Evolutionary conservation across 1,140 invertebrate species (phyloP).

Genomic region (Neodiprion fabricii): DNA sequence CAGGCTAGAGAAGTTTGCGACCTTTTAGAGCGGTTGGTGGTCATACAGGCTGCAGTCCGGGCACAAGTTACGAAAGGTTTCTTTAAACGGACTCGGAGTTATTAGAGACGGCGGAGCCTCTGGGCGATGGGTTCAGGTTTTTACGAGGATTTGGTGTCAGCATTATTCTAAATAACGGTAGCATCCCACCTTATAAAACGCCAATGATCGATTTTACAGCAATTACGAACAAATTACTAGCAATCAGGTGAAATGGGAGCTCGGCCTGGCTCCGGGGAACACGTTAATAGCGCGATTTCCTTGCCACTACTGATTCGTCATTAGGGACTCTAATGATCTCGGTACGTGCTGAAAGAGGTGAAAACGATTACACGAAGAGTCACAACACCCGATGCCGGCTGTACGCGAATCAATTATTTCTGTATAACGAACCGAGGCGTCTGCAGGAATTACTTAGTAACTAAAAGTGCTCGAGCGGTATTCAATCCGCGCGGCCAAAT

Average conservation of each 20-base stretch:
- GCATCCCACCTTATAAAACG: slow-evolving; percentile 7
- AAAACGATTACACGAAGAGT: slow-evolving; percentile 1
- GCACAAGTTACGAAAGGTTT: too few species aligned
- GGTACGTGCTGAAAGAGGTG: slow-evolving; percentile 43
- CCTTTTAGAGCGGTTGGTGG: not conserved
- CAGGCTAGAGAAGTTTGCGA: not conserved
- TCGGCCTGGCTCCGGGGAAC: slow-evolving; percentile 44
- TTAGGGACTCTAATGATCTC: slow-evolving; percentile 35
- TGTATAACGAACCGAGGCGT: not conserved
- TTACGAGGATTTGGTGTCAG: slow-evolving; percentile 2
- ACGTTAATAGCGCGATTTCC: slow-evolving; percentile 47
- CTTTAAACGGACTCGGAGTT: too few species aligned
- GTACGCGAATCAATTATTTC: not conserved
- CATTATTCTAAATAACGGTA: not conserved
- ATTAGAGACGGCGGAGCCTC: too few species aligned
- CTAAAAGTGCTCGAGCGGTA: not conserved
- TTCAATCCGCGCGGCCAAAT: too few species aligned
- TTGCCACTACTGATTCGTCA: slow-evolving; percentile 29
- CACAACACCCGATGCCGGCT: not conserved
- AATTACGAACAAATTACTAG: slow-evolving; percentile 47
- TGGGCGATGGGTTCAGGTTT: not conserved
- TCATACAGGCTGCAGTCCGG: not conserved
- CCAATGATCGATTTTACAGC: slow-evolving; percentile 14
- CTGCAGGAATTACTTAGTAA: not conserved
- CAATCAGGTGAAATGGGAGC: slow-evolving; percentile 45